phyloP scores from a whole-genome alignment of 1,140 invertebrate genomes.

The Melanaphis sacchari region DNA sequence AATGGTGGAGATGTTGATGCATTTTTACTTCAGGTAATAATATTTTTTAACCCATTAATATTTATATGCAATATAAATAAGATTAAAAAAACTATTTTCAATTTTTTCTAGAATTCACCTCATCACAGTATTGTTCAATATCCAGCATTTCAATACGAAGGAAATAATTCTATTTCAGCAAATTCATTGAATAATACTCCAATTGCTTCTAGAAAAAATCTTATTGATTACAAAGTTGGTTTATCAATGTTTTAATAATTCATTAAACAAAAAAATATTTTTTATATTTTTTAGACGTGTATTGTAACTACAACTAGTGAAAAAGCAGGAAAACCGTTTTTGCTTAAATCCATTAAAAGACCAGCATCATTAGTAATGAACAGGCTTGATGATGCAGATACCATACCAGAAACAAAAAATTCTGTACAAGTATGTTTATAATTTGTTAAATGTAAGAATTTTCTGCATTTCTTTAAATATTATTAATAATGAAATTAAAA shows the following conservation, averaged over 20 bases:
- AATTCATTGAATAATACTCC: conserved; percentile 54
- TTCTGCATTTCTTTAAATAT: background rate
- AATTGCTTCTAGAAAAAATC: conserved; percentile 47
- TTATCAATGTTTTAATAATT: background rate
- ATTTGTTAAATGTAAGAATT: background rate
- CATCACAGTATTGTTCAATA: conserved; percentile 46
- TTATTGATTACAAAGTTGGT: conserved; percentile 45
- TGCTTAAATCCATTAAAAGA: conserved; percentile 50
- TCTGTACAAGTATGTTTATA: conserved; percentile 21
- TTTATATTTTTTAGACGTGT: conserved; percentile 23
- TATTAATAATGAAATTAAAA: background rate
- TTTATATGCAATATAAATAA: background rate
- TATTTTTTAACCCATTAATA: background rate
- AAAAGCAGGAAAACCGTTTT: conserved; percentile 47
- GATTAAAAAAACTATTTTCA: background rate
- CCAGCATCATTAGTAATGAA: conserved; percentile 54
- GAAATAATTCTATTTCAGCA: conserved; percentile 21
- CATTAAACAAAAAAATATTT: background rate
- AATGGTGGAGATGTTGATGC: conserved; percentile 51
- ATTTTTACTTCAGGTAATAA: conserved; percentile 51
- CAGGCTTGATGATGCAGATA: conserved; percentile 25
- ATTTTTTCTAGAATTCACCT: conserved; percentile 39
- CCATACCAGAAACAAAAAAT: conserved; percentile 46
- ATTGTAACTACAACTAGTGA: conserved; percentile 48
- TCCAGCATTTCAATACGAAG: conserved; percentile 45